phyloP scores from a whole-genome alignment of 2,113 vertebrate species.

The Stigmatopora nigra region DNA sequence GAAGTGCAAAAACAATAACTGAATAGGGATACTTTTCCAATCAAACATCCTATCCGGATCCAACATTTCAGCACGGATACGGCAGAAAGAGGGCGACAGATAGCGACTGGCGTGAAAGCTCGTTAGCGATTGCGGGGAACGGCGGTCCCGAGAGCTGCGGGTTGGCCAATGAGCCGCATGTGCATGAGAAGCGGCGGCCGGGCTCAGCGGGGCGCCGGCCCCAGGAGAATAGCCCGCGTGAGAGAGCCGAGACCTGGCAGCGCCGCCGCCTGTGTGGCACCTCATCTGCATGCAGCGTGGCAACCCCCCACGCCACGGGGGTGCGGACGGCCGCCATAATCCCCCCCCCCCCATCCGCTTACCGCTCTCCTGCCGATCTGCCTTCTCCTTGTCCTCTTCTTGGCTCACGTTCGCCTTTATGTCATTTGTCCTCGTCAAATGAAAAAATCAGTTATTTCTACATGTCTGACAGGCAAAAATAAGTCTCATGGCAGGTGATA shows the following conservation, averaged over 20 bases:
- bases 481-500: too few species aligned
- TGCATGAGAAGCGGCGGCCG: conserved; percentile 65
- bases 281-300: conserved; percentile 97
- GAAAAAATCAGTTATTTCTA: too few species aligned
- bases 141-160: conserved; percentile 49
- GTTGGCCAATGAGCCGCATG: conserved; percentile 59
- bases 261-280: conserved; percentile 76
- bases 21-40: too few species aligned
- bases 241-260: conserved; percentile 82
- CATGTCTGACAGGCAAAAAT: too few species aligned
- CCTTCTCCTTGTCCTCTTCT: conserved; percentile 45
- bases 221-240: conserved; percentile 85
- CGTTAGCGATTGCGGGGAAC: conserved; percentile 58
- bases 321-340: conserved; percentile 68
- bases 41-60: too few species aligned
- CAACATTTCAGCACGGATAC: too few species aligned
- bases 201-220: conserved; percentile 86
- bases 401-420: conserved; percentile 32
- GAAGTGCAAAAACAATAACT: too few species aligned
- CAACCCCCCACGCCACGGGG: conserved; percentile 80
- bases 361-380: conserved; percentile 45
- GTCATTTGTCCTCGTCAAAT: too few species aligned
- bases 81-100: conserved; percentile 67
- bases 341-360: conserved; percentile 64
- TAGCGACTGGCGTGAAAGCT: conserved; percentile 34